Evolutionary conservation across 1,140 invertebrate species (phyloP).

Genomic region (Steinernema khuongi): DNA sequence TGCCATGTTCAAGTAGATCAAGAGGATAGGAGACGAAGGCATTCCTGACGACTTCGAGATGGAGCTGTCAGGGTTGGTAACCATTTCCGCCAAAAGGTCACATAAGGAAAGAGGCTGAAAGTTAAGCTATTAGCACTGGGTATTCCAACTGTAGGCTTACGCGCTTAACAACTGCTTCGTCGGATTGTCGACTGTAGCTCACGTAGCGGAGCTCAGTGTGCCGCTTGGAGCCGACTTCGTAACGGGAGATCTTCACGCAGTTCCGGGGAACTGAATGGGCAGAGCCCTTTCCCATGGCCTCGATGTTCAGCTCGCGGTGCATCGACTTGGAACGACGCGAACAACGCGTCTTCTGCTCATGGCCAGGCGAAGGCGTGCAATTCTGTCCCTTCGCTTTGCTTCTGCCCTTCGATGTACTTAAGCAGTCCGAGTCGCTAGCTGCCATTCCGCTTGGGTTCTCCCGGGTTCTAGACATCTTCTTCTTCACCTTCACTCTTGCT

Average conservation of each 20-base stretch:
- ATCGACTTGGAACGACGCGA: too few relatives aligned
- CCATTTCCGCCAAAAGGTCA: not conserved
- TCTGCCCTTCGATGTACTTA: too few relatives aligned
- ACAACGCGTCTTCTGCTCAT: too few relatives aligned
- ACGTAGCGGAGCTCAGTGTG: conserved; percentile 2
- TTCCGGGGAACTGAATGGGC: not conserved
- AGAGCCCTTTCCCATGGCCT: not conserved
- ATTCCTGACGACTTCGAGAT: not conserved
- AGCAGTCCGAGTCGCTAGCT: too few relatives aligned
- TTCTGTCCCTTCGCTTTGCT: too few relatives aligned
- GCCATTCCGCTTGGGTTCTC: too few relatives aligned
- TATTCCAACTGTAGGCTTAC: not conserved
- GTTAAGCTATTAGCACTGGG: not conserved
- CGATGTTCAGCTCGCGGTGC: not conserved
- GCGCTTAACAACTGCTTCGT: not conserved
- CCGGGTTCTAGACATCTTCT: too few relatives aligned
- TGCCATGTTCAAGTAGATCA: not conserved
- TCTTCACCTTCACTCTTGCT: too few relatives aligned
- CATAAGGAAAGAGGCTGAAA: not conserved
- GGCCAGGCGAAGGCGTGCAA: too few relatives aligned
- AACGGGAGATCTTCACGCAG: not conserved
- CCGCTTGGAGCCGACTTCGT: not conserved
- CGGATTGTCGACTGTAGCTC: not conserved
- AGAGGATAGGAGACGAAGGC: not conserved
- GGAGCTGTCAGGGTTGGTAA: not conserved